Evolutionary conservation across 2,888 invertebrate genomes (phyloP).

Genomic region (Pandemis heparana): DNA sequence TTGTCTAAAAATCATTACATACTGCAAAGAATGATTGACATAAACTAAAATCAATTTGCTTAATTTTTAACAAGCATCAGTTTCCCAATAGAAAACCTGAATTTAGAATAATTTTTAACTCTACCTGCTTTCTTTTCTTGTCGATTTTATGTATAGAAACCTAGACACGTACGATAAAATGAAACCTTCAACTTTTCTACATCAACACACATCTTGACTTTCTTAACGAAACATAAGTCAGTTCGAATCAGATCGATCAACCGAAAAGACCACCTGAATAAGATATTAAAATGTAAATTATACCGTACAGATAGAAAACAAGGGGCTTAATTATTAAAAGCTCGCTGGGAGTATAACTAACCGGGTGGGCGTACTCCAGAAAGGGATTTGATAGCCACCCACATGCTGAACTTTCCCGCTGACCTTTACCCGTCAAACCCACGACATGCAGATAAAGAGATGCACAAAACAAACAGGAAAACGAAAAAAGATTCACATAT

Average conservation of each 20-base stretch:
- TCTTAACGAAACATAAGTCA: background rate
- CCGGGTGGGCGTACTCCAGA: constrained; percentile 25
- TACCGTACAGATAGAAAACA: background rate
- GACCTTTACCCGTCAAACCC: constrained; percentile 26
- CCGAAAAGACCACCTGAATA: background rate
- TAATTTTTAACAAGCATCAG: too few relatives aligned
- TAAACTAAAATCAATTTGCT: too few relatives aligned
- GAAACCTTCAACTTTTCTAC: too few relatives aligned
- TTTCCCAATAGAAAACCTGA: too few relatives aligned
- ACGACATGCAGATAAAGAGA: constrained; percentile 15
- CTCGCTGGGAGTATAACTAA: constrained; percentile 9
- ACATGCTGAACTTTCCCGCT: constrained; percentile 11
- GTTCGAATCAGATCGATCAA: background rate
- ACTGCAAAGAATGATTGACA: too few relatives aligned
- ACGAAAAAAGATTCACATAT: constrained; percentile 42
- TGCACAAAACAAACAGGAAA: constrained; percentile 32
- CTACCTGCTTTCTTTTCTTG: too few relatives aligned
- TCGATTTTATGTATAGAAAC: too few relatives aligned
- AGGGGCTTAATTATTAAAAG: background rate
- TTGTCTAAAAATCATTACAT: too few relatives aligned
- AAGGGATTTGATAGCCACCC: constrained; percentile 21
- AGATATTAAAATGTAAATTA: background rate
- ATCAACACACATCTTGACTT: too few relatives aligned
- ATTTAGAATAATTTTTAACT: too few relatives aligned
- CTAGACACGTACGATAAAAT: too few relatives aligned